phyloP scores from a whole-genome alignment of 2,113 vertebrate species.

The Caranx ignobilis region DNA sequence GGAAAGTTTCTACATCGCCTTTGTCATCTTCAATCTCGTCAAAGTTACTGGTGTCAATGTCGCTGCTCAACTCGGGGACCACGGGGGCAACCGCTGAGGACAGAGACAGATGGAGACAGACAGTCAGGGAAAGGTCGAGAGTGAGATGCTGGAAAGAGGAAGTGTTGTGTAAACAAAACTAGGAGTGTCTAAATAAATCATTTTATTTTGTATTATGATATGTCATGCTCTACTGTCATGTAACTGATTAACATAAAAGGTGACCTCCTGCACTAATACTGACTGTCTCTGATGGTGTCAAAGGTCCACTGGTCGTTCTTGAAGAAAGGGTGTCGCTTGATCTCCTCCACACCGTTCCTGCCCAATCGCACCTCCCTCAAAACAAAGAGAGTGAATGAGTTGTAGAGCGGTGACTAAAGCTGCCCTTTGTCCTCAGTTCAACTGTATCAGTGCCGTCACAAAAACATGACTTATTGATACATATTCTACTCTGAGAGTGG shows the following conservation, averaged over 20 bases:
- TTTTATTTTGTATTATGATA: not conserved
- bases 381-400: constrained; percentile 57
- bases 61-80: constrained; percentile 97
- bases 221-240: too few relatives aligned
- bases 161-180: constrained; percentile 17
- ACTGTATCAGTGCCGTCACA: not conserved
- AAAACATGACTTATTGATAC: not conserved
- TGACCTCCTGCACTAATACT: constrained; percentile 74
- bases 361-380: constrained; percentile 96
- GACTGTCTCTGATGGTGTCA: constrained; percentile 96
- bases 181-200: not conserved
- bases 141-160: constrained; percentile 32
- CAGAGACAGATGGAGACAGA: not conserved
- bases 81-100: constrained; percentile 93
- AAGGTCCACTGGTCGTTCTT: constrained; percentile 98
- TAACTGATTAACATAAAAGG: not conserved
- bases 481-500: not conserved
- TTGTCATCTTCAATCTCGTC: constrained; percentile 98
- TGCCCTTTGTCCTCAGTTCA: not conserved
- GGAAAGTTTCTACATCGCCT: constrained; percentile 97
- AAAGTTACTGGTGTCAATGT: constrained; percentile 99
- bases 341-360: constrained; percentile 96
- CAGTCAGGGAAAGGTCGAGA: not conserved
- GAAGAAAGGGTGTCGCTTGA: constrained; percentile 97
- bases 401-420: not conserved